Evolutionary conservation across 1,140 invertebrate species (phyloP).

Genomic region (Macrobrachium nipponense): DNA sequence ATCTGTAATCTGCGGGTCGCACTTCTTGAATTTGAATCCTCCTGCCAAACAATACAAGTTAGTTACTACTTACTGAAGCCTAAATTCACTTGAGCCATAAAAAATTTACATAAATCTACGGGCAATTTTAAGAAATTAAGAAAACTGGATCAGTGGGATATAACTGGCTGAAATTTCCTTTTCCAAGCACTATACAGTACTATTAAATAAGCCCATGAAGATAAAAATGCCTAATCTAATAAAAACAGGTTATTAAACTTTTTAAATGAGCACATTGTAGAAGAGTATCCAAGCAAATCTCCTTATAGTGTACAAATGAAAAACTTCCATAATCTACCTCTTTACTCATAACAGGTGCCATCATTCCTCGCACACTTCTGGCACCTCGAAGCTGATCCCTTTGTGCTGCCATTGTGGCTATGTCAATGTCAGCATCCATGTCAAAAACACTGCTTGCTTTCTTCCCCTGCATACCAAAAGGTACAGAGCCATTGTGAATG

Average conservation of each 20-base stretch:
- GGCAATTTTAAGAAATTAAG: too few relatives aligned
- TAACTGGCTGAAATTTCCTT: background rate
- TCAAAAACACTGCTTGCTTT: conserved; percentile 45
- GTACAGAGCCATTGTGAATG: conserved; percentile 5
- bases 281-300: too few relatives aligned
- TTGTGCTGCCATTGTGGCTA: conserved; percentile 59
- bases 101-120: too few relatives aligned
- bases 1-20: conserved; percentile 26
- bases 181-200: background rate
- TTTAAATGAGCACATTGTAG: too few relatives aligned
- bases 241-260: too few relatives aligned
- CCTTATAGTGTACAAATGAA: too few relatives aligned
- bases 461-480: conserved; percentile 6
- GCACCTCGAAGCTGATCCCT: conserved; percentile 57
- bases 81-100: too few relatives aligned
- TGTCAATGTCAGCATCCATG: conserved; percentile 53
- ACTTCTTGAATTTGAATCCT: conserved; percentile 25
- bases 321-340: conserved; percentile 28
- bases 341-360: conserved; percentile 59
- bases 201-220: background rate
- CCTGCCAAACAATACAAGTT: conserved; percentile 22
- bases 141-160: too few relatives aligned
- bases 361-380: conserved; percentile 51
- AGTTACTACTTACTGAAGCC: background rate
- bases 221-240: background rate